Conservation (phyloP, 1,140 invertebrate species). For the Steinernema khuongi region DNA sequence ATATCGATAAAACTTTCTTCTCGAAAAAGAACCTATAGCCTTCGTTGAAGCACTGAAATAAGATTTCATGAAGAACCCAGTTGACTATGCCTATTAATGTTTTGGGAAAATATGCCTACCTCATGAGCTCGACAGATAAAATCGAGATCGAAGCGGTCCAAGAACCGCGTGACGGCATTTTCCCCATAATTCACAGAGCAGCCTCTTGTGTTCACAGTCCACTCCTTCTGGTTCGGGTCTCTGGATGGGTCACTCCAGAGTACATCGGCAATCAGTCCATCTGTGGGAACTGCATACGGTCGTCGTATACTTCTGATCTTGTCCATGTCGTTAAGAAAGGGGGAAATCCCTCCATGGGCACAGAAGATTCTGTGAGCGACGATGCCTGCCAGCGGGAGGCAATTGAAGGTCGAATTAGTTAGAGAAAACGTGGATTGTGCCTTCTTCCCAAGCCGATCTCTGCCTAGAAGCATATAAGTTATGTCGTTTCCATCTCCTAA, state of each 20-base stretch:
- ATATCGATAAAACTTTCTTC: background rate
- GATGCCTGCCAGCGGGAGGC: constrained; percentile 68
- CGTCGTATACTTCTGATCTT: constrained; percentile 2
- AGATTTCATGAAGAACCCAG: background rate
- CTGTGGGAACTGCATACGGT: background rate
- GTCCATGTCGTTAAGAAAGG: background rate
- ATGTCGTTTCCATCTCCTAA: background rate
- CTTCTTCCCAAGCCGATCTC: no score
- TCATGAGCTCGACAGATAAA: background rate
- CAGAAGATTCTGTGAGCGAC: constrained; percentile 78
- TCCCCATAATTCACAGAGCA: background rate
- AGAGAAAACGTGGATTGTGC: background rate
- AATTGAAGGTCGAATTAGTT: constrained; percentile 4
- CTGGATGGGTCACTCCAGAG: background rate
- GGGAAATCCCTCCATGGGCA: constrained; percentile 68
- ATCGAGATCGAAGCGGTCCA: background rate
- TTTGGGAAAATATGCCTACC: no score
- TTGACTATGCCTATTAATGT: background rate
- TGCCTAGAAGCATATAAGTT: no score
- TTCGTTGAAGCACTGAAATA: background rate
- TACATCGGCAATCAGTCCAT: background rate
- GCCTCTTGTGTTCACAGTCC: background rate
- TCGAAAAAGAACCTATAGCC: background rate
- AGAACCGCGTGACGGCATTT: background rate
- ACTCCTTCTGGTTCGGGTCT: background rate